Conservation (phyloP, 1,140 invertebrate genomes). For the Holotrichia oblita region DNA sequence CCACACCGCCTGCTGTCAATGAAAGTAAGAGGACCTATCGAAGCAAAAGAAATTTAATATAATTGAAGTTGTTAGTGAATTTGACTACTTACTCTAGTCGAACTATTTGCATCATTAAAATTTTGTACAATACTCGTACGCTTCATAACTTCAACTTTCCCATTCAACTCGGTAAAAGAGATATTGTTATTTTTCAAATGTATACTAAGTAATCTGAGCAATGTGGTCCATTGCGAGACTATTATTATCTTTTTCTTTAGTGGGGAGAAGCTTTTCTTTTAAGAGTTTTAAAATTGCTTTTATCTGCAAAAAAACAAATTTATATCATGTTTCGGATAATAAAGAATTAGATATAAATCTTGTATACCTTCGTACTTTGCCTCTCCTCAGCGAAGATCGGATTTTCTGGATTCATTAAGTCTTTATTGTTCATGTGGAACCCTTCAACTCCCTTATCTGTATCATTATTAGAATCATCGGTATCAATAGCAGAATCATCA, state of each 20-base stretch:
- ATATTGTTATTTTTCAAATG: conserved; percentile 68
- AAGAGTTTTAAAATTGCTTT: conserved; percentile 68
- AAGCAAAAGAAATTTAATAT: conserved; percentile 42
- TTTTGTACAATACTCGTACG: conserved; percentile 72
- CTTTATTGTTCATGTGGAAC: conserved; percentile 62
- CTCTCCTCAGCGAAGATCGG: conserved; percentile 72
- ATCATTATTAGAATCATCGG: not conserved
- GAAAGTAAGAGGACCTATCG: conserved; percentile 80
- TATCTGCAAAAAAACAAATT: conserved; percentile 62
- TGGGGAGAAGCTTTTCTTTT: conserved; percentile 65
- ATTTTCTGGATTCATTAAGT: conserved; percentile 71
- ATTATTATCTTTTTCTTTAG: conserved; percentile 81
- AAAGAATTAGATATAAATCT: too few species aligned
- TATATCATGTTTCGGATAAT: not conserved
- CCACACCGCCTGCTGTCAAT: conserved; percentile 89
- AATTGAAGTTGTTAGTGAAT: not conserved
- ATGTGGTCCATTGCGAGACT: conserved; percentile 88
- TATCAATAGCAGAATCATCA: conserved; percentile 33
- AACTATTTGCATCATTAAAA: conserved; percentile 73
- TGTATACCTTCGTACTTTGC: conserved; percentile 72
- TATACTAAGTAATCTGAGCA: conserved; percentile 73
- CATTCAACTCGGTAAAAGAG: conserved; percentile 72
- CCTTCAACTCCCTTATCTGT: conserved; percentile 31
- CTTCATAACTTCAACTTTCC: conserved; percentile 70
- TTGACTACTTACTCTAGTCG: conserved; percentile 61